Conservation (phyloP, 2,113 vertebrate species). For the Amphilophus citrinellus region DNA sequence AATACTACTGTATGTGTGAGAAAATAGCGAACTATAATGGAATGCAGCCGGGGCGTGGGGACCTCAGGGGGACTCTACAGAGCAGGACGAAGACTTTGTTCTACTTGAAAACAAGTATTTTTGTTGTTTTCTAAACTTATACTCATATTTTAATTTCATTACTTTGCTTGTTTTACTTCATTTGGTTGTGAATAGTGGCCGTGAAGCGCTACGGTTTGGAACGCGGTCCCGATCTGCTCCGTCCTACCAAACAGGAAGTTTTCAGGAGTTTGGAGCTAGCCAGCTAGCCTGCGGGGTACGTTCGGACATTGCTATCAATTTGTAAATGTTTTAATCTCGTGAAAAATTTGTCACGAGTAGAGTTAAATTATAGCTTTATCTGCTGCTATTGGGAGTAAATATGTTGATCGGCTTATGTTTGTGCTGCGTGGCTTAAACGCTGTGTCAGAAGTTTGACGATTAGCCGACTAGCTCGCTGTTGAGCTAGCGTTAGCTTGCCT, state of each 20-base stretch:
- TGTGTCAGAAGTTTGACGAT: not conserved
- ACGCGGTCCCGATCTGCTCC: not conserved
- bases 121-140: not conserved
- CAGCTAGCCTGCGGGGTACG: not conserved
- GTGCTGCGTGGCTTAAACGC: not conserved
- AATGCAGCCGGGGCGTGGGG: not conserved
- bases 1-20: not conserved
- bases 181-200: not conserved
- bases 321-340: not conserved
- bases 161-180: not conserved
- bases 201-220: not conserved
- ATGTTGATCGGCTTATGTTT: not conserved
- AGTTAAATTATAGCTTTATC: accelerated
- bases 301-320: not conserved
- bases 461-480: not conserved
- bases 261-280: conserved; percentile 5
- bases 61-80: not conserved
- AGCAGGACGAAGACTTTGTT: not conserved
- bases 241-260: conserved; percentile 69
- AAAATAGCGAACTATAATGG: not conserved
- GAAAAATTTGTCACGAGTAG: no score
- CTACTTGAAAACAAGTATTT: not conserved
- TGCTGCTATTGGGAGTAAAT: not conserved
- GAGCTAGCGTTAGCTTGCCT: conserved; percentile 31
- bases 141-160: not conserved